phyloP scores from a whole-genome alignment of 2,113 vertebrate genomes.

The Scartelaos histophorus region DNA sequence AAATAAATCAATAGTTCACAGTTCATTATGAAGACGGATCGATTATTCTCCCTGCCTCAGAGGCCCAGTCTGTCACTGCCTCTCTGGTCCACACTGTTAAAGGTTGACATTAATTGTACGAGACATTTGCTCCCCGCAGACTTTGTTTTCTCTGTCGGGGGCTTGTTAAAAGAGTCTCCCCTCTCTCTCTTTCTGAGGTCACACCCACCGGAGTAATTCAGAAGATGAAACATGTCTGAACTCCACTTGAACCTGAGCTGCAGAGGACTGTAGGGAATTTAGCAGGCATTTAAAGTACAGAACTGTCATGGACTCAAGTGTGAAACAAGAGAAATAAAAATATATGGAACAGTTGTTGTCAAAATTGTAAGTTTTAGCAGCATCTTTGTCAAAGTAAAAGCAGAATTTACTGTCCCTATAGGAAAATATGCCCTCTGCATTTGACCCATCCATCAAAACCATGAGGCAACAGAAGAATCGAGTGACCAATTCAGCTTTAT shows the following conservation, averaged over 20 bases:
- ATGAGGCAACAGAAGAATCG: no score
- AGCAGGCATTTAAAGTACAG: no score
- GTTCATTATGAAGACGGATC: no score
- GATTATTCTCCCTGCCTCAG: neutral
- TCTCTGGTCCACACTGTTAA: constrained; percentile 22
- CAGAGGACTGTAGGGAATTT: neutral
- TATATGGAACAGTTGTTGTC: no score
- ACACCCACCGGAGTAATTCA: constrained; percentile 34
- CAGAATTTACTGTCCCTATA: no score
- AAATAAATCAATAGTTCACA: no score
- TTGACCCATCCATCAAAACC: no score
- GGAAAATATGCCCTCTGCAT: no score
- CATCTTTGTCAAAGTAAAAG: no score
- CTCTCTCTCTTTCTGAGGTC: neutral
- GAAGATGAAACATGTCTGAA: constrained; percentile 27
- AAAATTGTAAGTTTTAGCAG: no score
- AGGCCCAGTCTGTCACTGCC: constrained; percentile 42
- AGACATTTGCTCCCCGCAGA: constrained; percentile 39
- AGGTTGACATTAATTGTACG: constrained; percentile 41
- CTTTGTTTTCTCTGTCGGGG: constrained; percentile 12
- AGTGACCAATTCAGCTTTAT: no score
- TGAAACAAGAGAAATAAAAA: no score
- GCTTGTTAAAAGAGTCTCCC: constrained; percentile 22
- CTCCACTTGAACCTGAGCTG: constrained; percentile 36
- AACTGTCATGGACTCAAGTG: neutral